Percentiles rank a stretch among this genome's conserved stretches.
Conservation (phyloP, 2,888 invertebrate genomes). For the Ichneumoninae sp. region DNA sequence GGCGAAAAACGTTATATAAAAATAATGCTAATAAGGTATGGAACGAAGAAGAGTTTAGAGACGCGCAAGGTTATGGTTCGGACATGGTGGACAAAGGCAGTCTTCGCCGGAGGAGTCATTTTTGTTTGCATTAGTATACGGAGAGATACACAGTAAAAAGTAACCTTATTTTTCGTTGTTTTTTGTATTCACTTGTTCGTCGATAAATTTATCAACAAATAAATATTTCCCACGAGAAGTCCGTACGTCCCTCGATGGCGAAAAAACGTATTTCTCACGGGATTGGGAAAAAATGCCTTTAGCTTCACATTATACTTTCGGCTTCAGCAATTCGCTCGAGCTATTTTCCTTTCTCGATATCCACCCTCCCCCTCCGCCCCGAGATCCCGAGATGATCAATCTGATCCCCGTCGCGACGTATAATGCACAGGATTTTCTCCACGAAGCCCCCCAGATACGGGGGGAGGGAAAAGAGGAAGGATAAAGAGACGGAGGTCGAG, state of each 20-base stretch:
- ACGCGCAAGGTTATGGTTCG: too few species aligned
- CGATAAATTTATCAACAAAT: neutral
- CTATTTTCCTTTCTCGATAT: slow-evolving; percentile 13
- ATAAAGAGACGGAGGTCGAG: slow-evolving; percentile 20
- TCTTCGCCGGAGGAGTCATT: neutral
- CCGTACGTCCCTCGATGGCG: neutral
- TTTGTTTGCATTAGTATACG: neutral
- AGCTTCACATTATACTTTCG: neutral
- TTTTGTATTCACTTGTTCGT: neutral
- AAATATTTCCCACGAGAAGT: neutral
- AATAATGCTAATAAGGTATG: too few species aligned
- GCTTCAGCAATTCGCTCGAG: slow-evolving; percentile 2
- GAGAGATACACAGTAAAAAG: too few species aligned
- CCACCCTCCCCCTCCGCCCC: too few species aligned
- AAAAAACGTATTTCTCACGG: neutral
- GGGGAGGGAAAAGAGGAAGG: slow-evolving; percentile 1
- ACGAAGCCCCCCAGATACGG: neutral
- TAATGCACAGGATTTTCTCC: slow-evolving; percentile 37
- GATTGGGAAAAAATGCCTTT: slow-evolving; percentile 9
- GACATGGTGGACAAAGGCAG: too few species aligned
- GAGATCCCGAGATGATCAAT: slow-evolving; percentile 37
- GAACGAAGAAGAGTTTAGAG: too few species aligned
- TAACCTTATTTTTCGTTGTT: too few species aligned
- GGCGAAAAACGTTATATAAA: too few species aligned
- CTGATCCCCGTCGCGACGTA: slow-evolving; percentile 44